Conservation (phyloP, 92 coral and sea anemone genomes). For the Porites divaricata region DNA sequence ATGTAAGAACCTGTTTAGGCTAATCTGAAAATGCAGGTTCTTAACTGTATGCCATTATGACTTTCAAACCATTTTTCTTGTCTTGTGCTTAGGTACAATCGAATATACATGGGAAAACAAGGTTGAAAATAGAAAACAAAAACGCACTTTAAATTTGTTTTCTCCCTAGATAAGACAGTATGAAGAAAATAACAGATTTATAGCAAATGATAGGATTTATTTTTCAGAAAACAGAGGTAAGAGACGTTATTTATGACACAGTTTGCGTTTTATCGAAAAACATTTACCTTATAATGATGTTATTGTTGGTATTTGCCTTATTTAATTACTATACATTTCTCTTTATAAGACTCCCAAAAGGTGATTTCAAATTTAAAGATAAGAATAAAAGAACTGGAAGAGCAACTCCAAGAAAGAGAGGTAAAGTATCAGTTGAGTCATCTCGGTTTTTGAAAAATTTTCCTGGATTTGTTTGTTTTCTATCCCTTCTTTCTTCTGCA, state of each 20-base stretch:
- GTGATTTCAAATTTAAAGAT: slow-evolving; percentile 72
- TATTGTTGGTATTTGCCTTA: too few species aligned
- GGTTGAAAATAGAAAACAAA: not conserved
- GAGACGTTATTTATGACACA: not conserved
- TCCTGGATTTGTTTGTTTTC: too few species aligned
- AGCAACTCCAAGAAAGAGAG: slow-evolving; percentile 84
- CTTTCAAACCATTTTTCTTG: too few species aligned
- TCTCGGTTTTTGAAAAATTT: too few species aligned
- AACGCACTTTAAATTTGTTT: not conserved
- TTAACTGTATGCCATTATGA: too few species aligned
- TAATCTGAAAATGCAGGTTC: too few species aligned
- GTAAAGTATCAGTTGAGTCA: slow-evolving; percentile 19
- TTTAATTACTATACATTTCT: not conserved
- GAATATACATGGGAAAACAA: not conserved
- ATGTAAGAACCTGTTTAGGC: too few species aligned
- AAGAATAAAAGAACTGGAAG: slow-evolving; percentile 87
- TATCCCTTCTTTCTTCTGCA: too few species aligned
- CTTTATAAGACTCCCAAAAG: slow-evolving; percentile 49
- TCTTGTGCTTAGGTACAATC: too few species aligned
- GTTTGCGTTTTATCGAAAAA: not conserved
- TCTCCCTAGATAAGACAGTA: slow-evolving; percentile 78
- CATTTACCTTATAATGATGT: too few species aligned
- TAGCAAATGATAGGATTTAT: slow-evolving; percentile 80
- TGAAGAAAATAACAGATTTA: slow-evolving; percentile 92
- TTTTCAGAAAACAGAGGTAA: slow-evolving; percentile 84